These are phyloP conservation scores for Drosophila nr. perissopoda DNA, from an alignment of 2,888 invertebrate species.

Conservation along the genomic window DNA sequence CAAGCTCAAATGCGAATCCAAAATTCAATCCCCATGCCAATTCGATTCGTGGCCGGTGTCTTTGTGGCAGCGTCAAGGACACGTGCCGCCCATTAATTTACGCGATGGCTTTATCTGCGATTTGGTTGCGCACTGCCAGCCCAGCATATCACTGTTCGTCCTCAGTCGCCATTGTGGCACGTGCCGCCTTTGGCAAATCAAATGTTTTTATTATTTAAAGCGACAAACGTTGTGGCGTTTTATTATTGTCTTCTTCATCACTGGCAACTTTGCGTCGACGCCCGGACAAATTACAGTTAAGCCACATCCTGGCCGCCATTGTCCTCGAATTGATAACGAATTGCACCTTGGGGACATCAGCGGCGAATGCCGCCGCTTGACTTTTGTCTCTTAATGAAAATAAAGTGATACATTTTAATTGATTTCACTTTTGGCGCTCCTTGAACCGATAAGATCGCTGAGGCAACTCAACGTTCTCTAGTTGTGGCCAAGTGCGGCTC, in stretches of 20 bases:
- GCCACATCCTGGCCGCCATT: slow-evolving; percentile 79
- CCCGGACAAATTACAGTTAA: slow-evolving; percentile 77
- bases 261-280: slow-evolving; percentile 24
- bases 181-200: slow-evolving; percentile 77
- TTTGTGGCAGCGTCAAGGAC: slow-evolving; percentile 56
- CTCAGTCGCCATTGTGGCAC: slow-evolving; percentile 58
- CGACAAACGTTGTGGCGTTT: slow-evolving; percentile 72
- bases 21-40: slow-evolving; percentile 23
- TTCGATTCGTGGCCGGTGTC: slow-evolving; percentile 20
- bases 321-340: slow-evolving; percentile 77
- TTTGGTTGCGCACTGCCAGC: slow-evolving; percentile 69
- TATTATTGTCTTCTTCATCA: slow-evolving; percentile 64
- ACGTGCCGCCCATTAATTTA: slow-evolving; percentile 84
- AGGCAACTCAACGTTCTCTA: slow-evolving; percentile 5
- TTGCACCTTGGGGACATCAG: slow-evolving; percentile 74
- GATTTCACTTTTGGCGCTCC: slow-evolving; percentile 62
- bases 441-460: slow-evolving; percentile 52
- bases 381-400: slow-evolving; percentile 67
- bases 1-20: slow-evolving; percentile 14
- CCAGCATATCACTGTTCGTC: slow-evolving; percentile 26
- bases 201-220: slow-evolving; percentile 82
- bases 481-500: slow-evolving; percentile 47
- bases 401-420: slow-evolving; percentile 78
- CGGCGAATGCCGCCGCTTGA: slow-evolving; percentile 4
- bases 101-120: slow-evolving; percentile 74